These are phyloP conservation scores for Dasyurus viverrinus DNA, from an alignment of 2,113 vertebrate species.

Conservation along the genomic window DNA sequence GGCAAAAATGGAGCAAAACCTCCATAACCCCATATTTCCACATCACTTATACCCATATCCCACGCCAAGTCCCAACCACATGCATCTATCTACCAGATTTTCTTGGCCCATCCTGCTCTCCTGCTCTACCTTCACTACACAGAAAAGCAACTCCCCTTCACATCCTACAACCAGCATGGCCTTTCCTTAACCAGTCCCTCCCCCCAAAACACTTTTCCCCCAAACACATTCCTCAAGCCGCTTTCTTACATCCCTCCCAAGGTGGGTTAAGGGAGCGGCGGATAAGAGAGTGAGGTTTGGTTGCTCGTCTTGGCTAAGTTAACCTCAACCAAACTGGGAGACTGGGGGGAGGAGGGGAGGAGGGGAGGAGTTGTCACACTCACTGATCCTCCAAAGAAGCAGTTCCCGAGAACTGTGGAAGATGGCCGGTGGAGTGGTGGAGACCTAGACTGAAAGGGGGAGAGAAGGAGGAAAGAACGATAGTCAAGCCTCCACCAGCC, in stretches of 20 bases:
- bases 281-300: neutral
- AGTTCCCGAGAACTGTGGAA: neutral
- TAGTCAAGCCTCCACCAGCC: slow-evolving; percentile 1
- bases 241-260: neutral
- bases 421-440: neutral
- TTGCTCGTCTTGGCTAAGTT: neutral
- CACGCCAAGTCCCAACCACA: neutral
- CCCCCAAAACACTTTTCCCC: neutral
- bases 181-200: neutral
- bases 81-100: neutral
- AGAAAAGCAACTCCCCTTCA: neutral
- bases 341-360: too few species aligned
- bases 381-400: neutral
- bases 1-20: neutral
- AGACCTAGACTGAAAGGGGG: neutral
- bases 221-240: too few species aligned
- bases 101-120: neutral
- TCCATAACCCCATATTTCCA: neutral
- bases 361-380: neutral
- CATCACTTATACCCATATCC: neutral
- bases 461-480: neutral
- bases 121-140: neutral
- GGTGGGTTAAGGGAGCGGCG: slow-evolving; percentile 26
- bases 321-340: neutral
- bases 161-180: neutral